phyloP scores from a whole-genome alignment of 1,140 invertebrate species.

The Nebria ingens region DNA sequence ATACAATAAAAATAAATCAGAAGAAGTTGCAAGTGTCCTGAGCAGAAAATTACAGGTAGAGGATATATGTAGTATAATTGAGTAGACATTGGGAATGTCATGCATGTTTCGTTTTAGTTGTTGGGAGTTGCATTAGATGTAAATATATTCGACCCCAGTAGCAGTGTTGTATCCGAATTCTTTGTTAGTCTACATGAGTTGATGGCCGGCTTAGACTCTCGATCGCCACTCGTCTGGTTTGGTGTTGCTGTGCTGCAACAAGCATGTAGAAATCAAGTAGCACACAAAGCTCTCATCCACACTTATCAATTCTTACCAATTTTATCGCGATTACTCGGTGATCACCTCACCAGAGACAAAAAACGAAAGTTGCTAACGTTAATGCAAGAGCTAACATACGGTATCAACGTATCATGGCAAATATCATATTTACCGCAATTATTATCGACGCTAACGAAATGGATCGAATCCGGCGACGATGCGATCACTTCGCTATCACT shows the following conservation, averaged over 20 bases:
- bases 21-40: slow-evolving; percentile 33
- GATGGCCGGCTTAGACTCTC: slow-evolving; percentile 27
- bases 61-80: background rate
- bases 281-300: slow-evolving; percentile 48
- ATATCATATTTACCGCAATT: slow-evolving; percentile 52
- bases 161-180: slow-evolving; percentile 36
- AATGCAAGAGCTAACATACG: slow-evolving; percentile 57
- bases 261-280: slow-evolving; percentile 45
- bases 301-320: slow-evolving; percentile 58
- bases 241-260: slow-evolving; percentile 49
- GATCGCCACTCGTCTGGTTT: slow-evolving; percentile 40
- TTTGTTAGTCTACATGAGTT: slow-evolving; percentile 43
- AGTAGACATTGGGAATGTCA: background rate
- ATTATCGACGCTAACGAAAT: slow-evolving; percentile 48
- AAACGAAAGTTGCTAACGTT: slow-evolving; percentile 41
- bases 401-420: slow-evolving; percentile 59
- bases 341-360: slow-evolving; percentile 41
- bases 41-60: slow-evolving; percentile 40
- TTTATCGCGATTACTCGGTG: slow-evolving; percentile 44
- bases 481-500: slow-evolving; percentile 46
- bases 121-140: slow-evolving; percentile 38
- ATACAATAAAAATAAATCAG: slow-evolving; percentile 35
- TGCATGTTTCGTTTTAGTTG: slow-evolving; percentile 30
- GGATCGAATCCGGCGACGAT: slow-evolving; percentile 44
- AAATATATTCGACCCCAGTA: slow-evolving; percentile 43